Base-by-base conservation (phyloP, 2,797 vertebrate genomes). In the Australoheros facetus region DNA sequence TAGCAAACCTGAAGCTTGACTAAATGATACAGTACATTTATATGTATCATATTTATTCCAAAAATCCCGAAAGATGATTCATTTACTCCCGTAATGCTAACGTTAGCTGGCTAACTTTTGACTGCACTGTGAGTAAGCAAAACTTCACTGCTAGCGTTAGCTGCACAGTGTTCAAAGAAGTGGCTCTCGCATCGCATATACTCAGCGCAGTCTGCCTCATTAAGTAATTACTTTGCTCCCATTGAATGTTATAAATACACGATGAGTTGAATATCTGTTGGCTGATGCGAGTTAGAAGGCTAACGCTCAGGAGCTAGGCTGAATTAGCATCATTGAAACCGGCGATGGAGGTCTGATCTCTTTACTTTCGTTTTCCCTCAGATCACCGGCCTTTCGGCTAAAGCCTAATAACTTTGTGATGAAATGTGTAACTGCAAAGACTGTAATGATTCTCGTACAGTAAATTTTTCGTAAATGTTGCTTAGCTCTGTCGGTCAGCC, bases 101-200 rank as follows among this genome's bases (percentile, higher is more conserved):
- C 42, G 19, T 42, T 79, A 84, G 87, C 82, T 76, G 75, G 83
- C 85, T 85, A 83, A 64, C 69, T 72, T 57, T 5, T 21, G n/a
- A 13, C 55, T 83, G 74, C 77, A 82, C 84, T 94, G 93, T 95
- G 93, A 94, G 93, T 95, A 94, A 95, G 94, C 94, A 93, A 92
- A 94, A 93, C 34, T 42, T 21, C 26, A 7, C 5, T 19, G 82
- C 86, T 91, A 88, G 34, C 30, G 34, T 82, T 88, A 81, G 82
- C 87, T 2, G 45, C 42, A 4, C 26, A 39, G 66, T 78, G 10
- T 21, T 66, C 17, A 48, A 51, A 59, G 17, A 59, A 58, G 21
- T 13, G 6, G 8, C 28, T 34, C 16, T 66, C 3, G 4, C 1
- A 3, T 34, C 1, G 13, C 7, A 23, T 5, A 57, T 42, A 8